Base-by-base conservation (phyloP, 2,113 vertebrate genomes). In the Passer domesticus region DNA sequence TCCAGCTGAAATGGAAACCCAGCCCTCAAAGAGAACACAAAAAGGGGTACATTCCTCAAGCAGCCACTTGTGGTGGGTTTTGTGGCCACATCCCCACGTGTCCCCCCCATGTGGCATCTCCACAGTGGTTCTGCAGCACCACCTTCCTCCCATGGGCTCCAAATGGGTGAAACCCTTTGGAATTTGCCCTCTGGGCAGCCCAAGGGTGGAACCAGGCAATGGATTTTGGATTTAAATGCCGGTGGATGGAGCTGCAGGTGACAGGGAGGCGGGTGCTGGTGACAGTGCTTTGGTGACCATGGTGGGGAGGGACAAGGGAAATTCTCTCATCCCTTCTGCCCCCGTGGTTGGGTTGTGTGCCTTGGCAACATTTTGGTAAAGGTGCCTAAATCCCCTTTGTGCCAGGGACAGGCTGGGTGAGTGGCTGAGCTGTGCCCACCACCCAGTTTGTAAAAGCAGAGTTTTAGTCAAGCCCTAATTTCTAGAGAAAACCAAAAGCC, bases 181-280 rank as follows among this genome's bases (percentile, higher is more conserved):
- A 50, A 59, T 88, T 13, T 83, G 27, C 24, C 21, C 4, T 8
- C 6, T 9, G 21, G 43, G 18, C 19, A 55, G 55, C 6, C 20
- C 15, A 23, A 50, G 25, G 2, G 20, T 2, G 6, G 68, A 35
- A 55, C 5, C 46, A 44, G 20, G 19, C 13, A 1, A 1, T 4
- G 46, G 17, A 9, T 70, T 37, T 33, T 9, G 1, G 1, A 52
- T 33, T 46, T 3, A 4, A 25, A 43, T 11, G 9, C 4, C 55
- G 7, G 22, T 30, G 44, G 44, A 60, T 31, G 50, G 43, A 35
- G 2, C n/a, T 49, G 47, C 63, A 58, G 76, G 66, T 52, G 64
- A 28, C 4, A 55, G 33, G 25, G 33, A 52, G 63, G 56, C 13
- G 23, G 39, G 12, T 37, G 66, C 5, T 25, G 44, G 39, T 31